Evolutionary conservation across 2,888 invertebrate genomes (phyloP).

Genomic region (Archips crataeganus): DNA sequence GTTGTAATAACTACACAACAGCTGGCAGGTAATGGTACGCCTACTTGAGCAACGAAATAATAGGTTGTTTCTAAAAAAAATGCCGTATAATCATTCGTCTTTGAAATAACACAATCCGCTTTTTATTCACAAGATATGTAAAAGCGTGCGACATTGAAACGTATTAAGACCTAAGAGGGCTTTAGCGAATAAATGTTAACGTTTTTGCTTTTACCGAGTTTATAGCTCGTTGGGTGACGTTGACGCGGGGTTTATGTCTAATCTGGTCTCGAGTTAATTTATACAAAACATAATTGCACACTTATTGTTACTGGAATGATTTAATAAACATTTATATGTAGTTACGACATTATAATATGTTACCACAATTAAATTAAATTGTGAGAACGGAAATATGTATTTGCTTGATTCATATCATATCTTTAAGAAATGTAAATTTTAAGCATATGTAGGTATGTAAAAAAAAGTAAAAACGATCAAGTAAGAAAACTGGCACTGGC

Average conservation of each 20-base stretch:
- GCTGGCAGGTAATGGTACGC: not conserved
- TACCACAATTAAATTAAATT: not conserved
- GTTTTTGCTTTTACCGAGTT: slow-evolving; percentile 16
- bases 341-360: not conserved
- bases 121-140: not conserved
- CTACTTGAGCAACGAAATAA: slow-evolving; percentile 8
- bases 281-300: not conserved
- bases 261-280: slow-evolving; percentile 2
- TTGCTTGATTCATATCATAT: not conserved
- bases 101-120: not conserved
- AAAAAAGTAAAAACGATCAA: not conserved
- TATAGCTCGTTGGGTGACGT: slow-evolving; percentile 15
- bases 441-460: not conserved
- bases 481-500: not conserved
- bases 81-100: not conserved
- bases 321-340: not conserved
- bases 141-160: slow-evolving; percentile 6
- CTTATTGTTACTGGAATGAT: not conserved
- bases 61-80: slow-evolving; percentile 1
- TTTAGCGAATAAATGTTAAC: slow-evolving; percentile 16
- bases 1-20: slow-evolving; percentile 28
- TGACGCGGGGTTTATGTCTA: slow-evolving; percentile 19
- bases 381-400: not conserved
- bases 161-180: slow-evolving; percentile 7
- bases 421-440: not conserved